A percentile compares a stretch with the other conserved stretches of the same genome.
phyloP scores from a whole-genome alignment of 2,797 vertebrate species.

The Dromococcyx pavoninus region DNA sequence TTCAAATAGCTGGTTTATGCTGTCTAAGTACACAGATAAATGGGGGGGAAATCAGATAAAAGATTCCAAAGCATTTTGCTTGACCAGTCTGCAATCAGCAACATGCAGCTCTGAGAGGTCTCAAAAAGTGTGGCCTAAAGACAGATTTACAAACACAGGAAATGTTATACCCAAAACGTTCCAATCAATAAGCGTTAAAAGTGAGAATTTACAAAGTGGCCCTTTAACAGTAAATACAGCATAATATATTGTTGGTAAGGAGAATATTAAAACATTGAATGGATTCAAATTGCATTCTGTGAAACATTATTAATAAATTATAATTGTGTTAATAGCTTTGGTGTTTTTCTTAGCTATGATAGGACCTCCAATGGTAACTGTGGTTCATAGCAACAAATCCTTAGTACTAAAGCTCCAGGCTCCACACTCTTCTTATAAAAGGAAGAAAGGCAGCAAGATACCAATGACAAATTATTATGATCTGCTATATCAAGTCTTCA shows the following conservation, averaged over 20 bases:
- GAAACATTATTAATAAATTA: neutral
- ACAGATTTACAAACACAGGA: neutral
- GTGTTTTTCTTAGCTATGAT: slow-evolving; percentile 58
- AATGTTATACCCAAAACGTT: neutral
- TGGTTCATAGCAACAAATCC: slow-evolving; percentile 43
- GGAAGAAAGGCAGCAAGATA: slow-evolving; percentile 54
- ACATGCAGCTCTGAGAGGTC: neutral
- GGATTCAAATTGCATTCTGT: neutral
- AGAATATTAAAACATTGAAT: neutral
- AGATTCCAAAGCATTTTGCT: neutral
- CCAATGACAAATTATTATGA: slow-evolving; percentile 69
- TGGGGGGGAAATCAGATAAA: no score
- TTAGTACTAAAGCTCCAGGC: slow-evolving; percentile 57
- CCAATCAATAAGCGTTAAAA: neutral
- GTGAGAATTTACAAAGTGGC: neutral
- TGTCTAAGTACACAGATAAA: neutral
- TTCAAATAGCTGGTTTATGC: neutral
- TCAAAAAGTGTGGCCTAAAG: neutral
- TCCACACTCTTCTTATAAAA: slow-evolving; percentile 63
- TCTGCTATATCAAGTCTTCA: slow-evolving; percentile 68
- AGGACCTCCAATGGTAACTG: slow-evolving; percentile 65
- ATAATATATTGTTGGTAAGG: neutral
- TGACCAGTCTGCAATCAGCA: neutral
- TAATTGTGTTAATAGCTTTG: neutral
- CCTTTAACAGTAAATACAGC: neutral